Percentiles rank a stretch among this genome's conserved stretches.
Conservation (phyloP, 1,140 invertebrate genomes). For the Drosophila azteca region DNA sequence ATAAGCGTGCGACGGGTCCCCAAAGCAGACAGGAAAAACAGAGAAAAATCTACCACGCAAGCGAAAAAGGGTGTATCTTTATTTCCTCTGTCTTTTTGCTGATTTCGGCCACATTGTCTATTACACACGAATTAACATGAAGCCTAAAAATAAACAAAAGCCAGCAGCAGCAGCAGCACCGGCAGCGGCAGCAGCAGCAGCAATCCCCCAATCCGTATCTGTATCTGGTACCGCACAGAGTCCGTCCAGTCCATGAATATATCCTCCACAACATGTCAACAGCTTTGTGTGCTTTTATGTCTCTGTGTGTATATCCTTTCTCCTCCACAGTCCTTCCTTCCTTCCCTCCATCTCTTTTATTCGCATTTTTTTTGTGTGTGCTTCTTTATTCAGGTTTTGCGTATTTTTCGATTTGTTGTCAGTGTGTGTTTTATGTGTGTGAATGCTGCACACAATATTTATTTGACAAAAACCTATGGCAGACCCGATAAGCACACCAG, state of each 20-base stretch:
- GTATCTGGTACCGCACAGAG: slow-evolving; percentile 22
- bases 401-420: slow-evolving; percentile 33
- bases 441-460: slow-evolving; percentile 62
- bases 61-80: slow-evolving; percentile 19
- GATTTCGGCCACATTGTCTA: slow-evolving; percentile 67
- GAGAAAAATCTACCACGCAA: slow-evolving; percentile 8
- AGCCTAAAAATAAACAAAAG: slow-evolving; percentile 56
- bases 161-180: background rate
- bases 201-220: slow-evolving; percentile 36
- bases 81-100: slow-evolving; percentile 26
- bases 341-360: slow-evolving; percentile 37
- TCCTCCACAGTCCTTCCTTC: slow-evolving; percentile 21
- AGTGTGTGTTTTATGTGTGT: slow-evolving; percentile 39
- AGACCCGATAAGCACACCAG: slow-evolving; percentile 60
- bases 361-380: slow-evolving; percentile 17
- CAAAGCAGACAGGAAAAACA: slow-evolving; percentile 19
- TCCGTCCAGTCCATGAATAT: slow-evolving; percentile 34
- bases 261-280: slow-evolving; percentile 61
- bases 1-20: slow-evolving; percentile 49
- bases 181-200: background rate
- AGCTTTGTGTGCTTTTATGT: slow-evolving; percentile 53
- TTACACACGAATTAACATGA: slow-evolving; percentile 76
- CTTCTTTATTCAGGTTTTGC: slow-evolving; percentile 29
- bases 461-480: slow-evolving; percentile 70
- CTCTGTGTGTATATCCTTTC: background rate